A percentile compares a stretch with the other conserved stretches of the same genome.
These are phyloP conservation scores for Oreonectes daqikongensis DNA, from an alignment of 2,797 vertebrate species.

Conservation along the genomic window DNA sequence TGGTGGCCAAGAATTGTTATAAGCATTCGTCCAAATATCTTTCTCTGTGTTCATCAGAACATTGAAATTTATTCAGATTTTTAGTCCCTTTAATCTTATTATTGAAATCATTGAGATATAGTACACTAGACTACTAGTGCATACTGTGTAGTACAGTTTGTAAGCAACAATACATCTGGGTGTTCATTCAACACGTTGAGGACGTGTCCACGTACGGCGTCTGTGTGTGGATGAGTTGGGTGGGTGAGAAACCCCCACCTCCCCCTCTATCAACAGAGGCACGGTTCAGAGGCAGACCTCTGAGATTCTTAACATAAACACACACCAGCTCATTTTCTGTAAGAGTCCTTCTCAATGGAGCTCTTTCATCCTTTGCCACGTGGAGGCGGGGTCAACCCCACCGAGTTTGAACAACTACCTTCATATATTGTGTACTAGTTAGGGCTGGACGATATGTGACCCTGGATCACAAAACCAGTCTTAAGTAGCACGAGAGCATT, in stretches of 20 bases:
- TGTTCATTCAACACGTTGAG: neutral
- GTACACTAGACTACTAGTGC: no score
- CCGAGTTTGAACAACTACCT: neutral
- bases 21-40: no score
- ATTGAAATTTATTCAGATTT: no score
- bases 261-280: constrained; percentile 41
- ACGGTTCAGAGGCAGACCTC: constrained; percentile 35
- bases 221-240: constrained; percentile 22
- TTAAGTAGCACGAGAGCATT: no score
- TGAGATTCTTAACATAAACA: constrained; percentile 54
- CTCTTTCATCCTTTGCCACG: constrained; percentile 53
- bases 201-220: neutral
- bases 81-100: no score
- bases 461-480: no score
- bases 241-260: constrained; percentile 35
- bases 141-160: no score
- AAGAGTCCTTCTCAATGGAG: constrained; percentile 44
- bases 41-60: no score
- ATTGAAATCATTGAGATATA: no score
- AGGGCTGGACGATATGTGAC: neutral
- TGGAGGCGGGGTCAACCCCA: constrained; percentile 29
- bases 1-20: no score
- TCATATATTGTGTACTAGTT: neutral
- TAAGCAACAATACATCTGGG: no score
- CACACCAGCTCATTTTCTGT: constrained; percentile 29